Percentiles rank a stretch among this genome's conserved stretches.
Conservation (phyloP, 2,797 vertebrate genomes). For the Falco concolor region DNA sequence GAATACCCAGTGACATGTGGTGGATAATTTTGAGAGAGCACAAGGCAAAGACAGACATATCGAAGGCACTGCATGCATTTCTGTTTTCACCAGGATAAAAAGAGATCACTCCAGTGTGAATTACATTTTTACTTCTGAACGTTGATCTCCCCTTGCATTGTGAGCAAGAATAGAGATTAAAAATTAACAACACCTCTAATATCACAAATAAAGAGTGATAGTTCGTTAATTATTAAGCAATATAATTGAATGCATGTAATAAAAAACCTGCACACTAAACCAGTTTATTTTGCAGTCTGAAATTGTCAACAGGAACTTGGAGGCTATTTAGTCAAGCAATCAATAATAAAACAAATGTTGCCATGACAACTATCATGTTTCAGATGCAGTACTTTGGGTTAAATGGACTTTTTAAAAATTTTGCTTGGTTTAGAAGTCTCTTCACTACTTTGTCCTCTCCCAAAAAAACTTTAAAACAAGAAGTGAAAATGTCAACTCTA, state of each 20-base stretch:
- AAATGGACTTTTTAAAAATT: not conserved
- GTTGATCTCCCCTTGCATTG: not conserved
- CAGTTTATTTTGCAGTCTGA: not conserved
- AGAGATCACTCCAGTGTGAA: accelerated
- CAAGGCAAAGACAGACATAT: not conserved
- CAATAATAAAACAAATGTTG: slow-evolving; percentile 57
- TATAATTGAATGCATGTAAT: not conserved
- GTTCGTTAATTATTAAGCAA: not conserved
- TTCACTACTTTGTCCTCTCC: not conserved
- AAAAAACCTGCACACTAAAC: not conserved
- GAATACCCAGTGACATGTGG: not conserved
- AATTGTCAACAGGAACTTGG: slow-evolving; percentile 26
- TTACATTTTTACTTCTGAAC: not conserved
- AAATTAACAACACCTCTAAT: not conserved
- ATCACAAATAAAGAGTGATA: not conserved
- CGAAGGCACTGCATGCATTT: not conserved
- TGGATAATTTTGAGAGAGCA: not conserved
- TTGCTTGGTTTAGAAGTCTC: not conserved
- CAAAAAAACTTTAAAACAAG: not conserved
- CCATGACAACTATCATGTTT: slow-evolving; percentile 39
- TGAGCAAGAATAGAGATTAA: not conserved
- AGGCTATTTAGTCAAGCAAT: slow-evolving; percentile 55
- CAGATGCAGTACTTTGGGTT: not conserved
- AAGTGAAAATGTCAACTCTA: not conserved
- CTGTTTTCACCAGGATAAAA: not conserved